phyloP scores from a whole-genome alignment of 1,140 invertebrate species.

The Drosophila paulistorum region DNA sequence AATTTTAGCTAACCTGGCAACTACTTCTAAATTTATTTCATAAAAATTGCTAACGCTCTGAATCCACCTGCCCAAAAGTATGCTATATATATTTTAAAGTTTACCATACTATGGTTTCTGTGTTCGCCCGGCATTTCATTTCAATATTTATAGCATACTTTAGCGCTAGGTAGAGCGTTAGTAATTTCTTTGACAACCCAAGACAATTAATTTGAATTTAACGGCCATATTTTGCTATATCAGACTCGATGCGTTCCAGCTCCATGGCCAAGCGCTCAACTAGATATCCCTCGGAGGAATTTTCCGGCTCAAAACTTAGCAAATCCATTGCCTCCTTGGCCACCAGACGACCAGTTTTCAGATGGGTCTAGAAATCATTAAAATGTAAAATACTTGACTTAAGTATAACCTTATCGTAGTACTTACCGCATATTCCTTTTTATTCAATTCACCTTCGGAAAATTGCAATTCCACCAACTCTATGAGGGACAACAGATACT shows the following conservation, averaged over 20 bases:
- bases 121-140: no score
- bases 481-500: constrained; percentile 87
- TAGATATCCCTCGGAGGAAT: constrained; percentile 88
- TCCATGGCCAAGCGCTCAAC: constrained; percentile 82
- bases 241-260: constrained; percentile 69
- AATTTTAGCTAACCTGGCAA: no score
- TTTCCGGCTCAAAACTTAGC: constrained; percentile 88
- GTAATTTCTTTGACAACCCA: no score
- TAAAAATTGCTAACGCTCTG: no score
- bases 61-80: no score
- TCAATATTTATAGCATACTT: no score
- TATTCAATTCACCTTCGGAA: constrained; percentile 56
- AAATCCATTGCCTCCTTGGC: constrained; percentile 87
- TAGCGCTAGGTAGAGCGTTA: no score
- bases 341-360: constrained; percentile 84
- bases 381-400: neutral
- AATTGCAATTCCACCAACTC: constrained; percentile 84
- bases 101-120: no score
- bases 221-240: constrained; percentile 64
- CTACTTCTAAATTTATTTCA: neutral
- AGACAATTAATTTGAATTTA: constrained; percentile 1
- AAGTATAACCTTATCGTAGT: no score
- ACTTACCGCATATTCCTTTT: constrained; percentile 62
- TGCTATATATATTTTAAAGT: no score
- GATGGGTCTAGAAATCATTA: constrained; percentile 58